A percentile compares a stretch with the other conserved stretches of the same genome.
phyloP scores from a whole-genome alignment of 1,140 invertebrate genomes.

The Tyrophagus putrescentiae region DNA sequence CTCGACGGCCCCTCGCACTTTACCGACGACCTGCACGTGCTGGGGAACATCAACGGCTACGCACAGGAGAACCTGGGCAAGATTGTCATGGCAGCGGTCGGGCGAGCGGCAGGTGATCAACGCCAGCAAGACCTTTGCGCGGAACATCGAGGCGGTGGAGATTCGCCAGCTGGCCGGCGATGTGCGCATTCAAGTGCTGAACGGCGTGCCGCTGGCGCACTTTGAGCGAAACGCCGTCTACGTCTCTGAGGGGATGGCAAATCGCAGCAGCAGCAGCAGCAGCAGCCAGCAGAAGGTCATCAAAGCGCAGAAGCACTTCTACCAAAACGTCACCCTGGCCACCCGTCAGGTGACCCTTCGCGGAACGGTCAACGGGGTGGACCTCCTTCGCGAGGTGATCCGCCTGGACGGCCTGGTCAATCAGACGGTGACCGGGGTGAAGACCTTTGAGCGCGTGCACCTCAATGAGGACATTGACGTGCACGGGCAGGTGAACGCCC shows the following conservation, averaged over 20 bases:
- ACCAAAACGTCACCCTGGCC: background rate
- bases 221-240: background rate
- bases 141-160: background rate
- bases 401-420: background rate
- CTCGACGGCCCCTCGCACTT: background rate
- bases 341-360: background rate
- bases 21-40: background rate
- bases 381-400: background rate
- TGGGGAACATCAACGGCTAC: background rate
- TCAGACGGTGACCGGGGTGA: conserved; percentile 2
- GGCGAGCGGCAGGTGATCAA: background rate
- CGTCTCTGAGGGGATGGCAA: no score
- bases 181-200: background rate
- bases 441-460: background rate
- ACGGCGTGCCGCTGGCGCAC: background rate
- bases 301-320: background rate
- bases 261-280: no score
- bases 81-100: background rate
- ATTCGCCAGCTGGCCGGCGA: background rate
- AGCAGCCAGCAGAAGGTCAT: background rate
- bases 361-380: background rate
- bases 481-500: background rate
- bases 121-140: background rate
- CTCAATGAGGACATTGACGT: conserved; percentile 4
- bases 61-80: background rate